Base-by-base conservation (phyloP, 2,797 vertebrate species). In the Pantherophis vulpinus region DNA sequence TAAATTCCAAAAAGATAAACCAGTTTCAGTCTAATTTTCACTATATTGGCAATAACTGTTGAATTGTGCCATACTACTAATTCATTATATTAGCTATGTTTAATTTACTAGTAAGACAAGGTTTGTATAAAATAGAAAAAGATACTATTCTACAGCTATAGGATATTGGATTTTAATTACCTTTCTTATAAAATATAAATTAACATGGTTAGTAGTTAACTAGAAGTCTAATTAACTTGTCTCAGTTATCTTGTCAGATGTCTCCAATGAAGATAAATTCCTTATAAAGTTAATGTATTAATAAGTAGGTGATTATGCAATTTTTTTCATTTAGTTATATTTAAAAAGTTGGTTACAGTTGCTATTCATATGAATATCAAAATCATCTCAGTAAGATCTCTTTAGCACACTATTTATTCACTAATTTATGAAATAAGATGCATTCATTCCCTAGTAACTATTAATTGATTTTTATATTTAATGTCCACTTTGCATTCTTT, bases 111-210 rank as follows among this genome's bases (percentile, higher is more conserved):
- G 88, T 93, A 95, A 95, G 91, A 93, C 96, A 97, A 94, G 95
- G 90, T 91, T 97, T 90, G 91, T 96, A 93, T 95, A 94, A 94
- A 93, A 96, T 95, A 96, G 60, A 97, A 95, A 94, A 97, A 97
- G 96, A 97, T 88, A 96, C 60, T 47, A 61, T 83, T 94, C 27
- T 92, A 88, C 94, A 96, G 88, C 60, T 95, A 89, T 93, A 95
- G 83, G 47, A 94, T 96, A 93, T 96, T 97, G 90, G 3, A 91
- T 96, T 97, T 97, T 97, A 97, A 98, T 98, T 98, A 97, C 96
- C 94, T 94, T 96, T 97, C 96, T 96, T 97, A 97, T 97, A 96
- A 98, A 98, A 97, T 97, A 97, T 97, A 94, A 97, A 98, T 97
- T 98, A 97, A 91, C 93, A 94, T 95, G 74, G 94, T 96, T 96